Evolutionary conservation across 2,113 vertebrate species (phyloP).

Genomic region (Dipodomys stephensi): DNA sequence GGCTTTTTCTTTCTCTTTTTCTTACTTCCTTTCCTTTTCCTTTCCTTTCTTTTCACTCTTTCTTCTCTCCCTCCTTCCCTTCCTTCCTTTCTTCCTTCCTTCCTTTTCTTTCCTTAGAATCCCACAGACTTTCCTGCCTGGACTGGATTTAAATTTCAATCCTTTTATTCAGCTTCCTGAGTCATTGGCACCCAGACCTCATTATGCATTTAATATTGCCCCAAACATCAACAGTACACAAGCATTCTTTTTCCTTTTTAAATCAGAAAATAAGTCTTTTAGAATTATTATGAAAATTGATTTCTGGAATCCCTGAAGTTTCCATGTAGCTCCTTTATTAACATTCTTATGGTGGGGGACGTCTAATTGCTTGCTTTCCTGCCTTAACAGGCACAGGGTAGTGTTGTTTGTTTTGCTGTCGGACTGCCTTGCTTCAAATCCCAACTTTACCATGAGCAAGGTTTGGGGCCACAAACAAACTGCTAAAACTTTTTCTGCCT

Average conservation of each 20-base stretch:
- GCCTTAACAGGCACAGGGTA: background rate
- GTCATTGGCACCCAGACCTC: background rate
- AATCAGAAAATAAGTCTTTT: background rate
- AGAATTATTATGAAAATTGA: slow-evolving; percentile 7
- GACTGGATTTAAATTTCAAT: too few relatives aligned
- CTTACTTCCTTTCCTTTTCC: too few relatives aligned
- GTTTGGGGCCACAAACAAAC: background rate
- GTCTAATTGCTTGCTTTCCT: slow-evolving; percentile 17
- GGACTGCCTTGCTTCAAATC: background rate
- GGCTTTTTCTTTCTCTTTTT: too few relatives aligned
- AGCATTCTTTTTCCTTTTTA: slow-evolving; percentile 49
- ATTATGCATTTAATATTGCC: slow-evolving; percentile 12
- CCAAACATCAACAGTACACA: background rate
- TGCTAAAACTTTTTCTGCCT: slow-evolving; percentile 6
- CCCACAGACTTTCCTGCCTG: too few relatives aligned
- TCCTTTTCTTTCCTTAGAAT: too few relatives aligned
- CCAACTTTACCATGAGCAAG: background rate
- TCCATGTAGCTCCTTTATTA: slow-evolving; percentile 23
- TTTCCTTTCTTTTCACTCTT: too few relatives aligned
- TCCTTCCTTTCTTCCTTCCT: too few relatives aligned
- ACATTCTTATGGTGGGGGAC: background rate
- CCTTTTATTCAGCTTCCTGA: too few relatives aligned
- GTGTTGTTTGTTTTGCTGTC: background rate
- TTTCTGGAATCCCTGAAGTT: slow-evolving; percentile 9
- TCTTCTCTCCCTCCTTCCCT: too few relatives aligned